Evolutionary conservation across 2,888 invertebrate species (phyloP).

Genomic region (Synergus japonicus): DNA sequence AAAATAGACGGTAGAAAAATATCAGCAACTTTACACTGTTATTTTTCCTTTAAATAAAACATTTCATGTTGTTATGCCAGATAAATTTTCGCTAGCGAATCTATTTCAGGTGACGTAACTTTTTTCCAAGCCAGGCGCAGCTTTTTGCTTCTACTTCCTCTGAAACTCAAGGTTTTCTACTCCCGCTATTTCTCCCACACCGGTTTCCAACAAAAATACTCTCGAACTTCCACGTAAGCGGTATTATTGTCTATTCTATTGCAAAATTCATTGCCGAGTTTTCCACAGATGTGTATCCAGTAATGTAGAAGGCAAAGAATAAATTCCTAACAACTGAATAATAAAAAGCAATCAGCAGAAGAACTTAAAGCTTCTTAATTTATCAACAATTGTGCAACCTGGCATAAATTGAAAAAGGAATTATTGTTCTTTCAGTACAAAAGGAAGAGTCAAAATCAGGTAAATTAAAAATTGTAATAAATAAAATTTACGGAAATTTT

Average conservation of each 20-base stretch:
- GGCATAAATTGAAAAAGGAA: not conserved
- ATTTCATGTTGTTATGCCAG: not conserved
- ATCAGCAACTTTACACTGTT: not conserved
- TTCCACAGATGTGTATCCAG: not conserved
- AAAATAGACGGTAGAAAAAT: too few species aligned
- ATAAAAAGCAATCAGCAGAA: not conserved
- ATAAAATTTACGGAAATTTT: not conserved
- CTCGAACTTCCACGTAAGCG: not conserved
- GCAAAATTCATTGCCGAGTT: slow-evolving; percentile 29
- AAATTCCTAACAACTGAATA: slow-evolving; percentile 9
- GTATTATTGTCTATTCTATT: slow-evolving; percentile 35
- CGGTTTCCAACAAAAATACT: slow-evolving; percentile 32
- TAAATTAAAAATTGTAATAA: not conserved
- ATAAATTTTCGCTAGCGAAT: slow-evolving; percentile 5
- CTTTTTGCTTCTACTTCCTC: slow-evolving; percentile 8
- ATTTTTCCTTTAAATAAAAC: not conserved
- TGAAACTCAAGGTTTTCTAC: slow-evolving; percentile 7
- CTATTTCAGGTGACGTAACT: not conserved
- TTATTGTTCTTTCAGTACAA: too few species aligned
- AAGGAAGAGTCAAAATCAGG: too few species aligned
- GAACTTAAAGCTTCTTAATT: not conserved
- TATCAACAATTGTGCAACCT: not conserved
- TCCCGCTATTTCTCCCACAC: slow-evolving; percentile 21
- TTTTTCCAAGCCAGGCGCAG: not conserved
- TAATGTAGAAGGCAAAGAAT: not conserved